phyloP scores from a whole-genome alignment of 2,797 vertebrate species.

The Alauda arvensis region DNA sequence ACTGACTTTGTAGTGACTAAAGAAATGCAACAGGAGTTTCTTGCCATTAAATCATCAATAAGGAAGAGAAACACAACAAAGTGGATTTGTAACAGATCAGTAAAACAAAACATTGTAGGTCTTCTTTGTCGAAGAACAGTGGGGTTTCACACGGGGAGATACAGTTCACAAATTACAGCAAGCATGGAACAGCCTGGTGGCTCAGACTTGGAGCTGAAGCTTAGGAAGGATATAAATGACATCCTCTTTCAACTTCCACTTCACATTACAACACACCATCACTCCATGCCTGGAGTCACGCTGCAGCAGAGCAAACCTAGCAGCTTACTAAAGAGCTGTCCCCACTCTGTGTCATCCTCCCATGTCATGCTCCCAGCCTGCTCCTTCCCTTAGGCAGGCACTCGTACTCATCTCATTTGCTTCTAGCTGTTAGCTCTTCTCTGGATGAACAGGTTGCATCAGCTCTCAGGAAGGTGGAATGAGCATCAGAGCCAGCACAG shows the following conservation, averaged over 20 bases:
- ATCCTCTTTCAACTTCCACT: background rate
- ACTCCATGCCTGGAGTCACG: background rate
- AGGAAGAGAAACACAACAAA: background rate
- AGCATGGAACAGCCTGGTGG: background rate
- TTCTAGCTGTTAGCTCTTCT: background rate
- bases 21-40: background rate
- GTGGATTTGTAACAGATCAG: background rate
- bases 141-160: background rate
- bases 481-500: background rate
- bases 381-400: background rate
- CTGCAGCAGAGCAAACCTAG: background rate
- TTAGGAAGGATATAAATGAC: background rate
- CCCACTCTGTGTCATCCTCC: background rate
- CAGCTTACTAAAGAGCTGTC: background rate
- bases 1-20: background rate
- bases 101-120: background rate
- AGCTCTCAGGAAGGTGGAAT: background rate
- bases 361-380: background rate
- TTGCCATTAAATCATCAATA: background rate
- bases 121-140: background rate
- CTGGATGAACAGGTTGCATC: conserved; percentile 11
- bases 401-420: background rate
- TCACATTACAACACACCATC: background rate
- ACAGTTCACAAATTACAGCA: background rate
- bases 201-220: background rate